Evolutionary conservation across 2,113 vertebrate genomes (phyloP), one percentile per base, ranked within the genome.

Genomic region (Plestiodon gilberti): DNA sequence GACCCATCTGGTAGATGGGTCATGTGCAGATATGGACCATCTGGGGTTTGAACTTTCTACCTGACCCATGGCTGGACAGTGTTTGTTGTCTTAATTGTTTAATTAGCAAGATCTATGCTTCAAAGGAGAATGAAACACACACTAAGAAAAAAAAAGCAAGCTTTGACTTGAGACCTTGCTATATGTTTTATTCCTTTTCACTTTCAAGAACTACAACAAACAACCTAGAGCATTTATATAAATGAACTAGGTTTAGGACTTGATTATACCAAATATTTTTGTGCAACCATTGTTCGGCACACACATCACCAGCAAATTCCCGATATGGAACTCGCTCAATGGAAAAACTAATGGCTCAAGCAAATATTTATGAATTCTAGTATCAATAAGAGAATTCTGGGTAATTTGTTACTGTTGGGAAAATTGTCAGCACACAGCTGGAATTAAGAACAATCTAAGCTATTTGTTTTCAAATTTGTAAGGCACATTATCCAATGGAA

Each of bases 1-100:
- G 92, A 86, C 90, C 90, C 96, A 96, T 95, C 93, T 97, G 96
- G 93, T 52, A 25, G 84, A 87, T 85, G 81, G 22, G 70, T 87
- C 85, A n/a, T 11, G 30, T 30, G 62, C 71, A 76, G 91, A 74
- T 35, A 89, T 43, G 30, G 87, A 70, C 93, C 93, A 87, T 82
- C 93, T 95, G 96, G 95, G 96, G 93, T 81, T 84, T 96, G 89
- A 92, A 94, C 90, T 86, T 79, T 88, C 43, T 40, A 86, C 85
- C 90, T 90, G 94, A 93, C 94, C 94, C 93, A 69, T 13, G 25
- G 87, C 90, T 84, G 83, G 90, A 82, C 91, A 87, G 57, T 87
- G 71, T 84, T 87, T 90, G 82, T 87, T 88, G 38, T 87, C 89
- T 55, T 17, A 78, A 89, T 90, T 89, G 87, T 70, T 93, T 94